A percentile compares a stretch with the other conserved stretches of the same genome.
phyloP scores from a whole-genome alignment of 2,888 invertebrate species.

The Caenorhabditis doughertyi region DNA sequence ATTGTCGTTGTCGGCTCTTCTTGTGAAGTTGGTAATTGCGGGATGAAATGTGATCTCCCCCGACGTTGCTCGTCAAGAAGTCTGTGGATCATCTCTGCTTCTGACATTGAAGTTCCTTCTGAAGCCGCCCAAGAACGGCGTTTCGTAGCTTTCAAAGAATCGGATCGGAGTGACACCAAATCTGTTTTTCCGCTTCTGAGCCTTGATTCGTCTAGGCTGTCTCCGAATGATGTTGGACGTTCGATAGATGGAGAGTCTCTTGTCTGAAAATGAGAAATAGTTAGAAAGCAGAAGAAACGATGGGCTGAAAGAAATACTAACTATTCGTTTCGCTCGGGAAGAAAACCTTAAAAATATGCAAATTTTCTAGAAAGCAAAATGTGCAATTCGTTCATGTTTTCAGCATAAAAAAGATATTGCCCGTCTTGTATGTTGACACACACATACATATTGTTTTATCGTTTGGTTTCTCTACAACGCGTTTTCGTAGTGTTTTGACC shows the following conservation, averaged over 20 bases:
- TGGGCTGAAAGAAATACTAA: neutral
- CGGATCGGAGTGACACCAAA: conserved; percentile 77
- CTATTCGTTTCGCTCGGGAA: no score
- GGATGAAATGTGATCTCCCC: conserved; percentile 71
- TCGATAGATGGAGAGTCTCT: conserved; percentile 54
- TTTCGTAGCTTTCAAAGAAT: conserved; percentile 82
- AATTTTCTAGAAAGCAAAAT: no score
- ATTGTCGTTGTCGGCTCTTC: conserved; percentile 28
- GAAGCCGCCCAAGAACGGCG: conserved; percentile 81
- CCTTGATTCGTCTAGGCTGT: conserved; percentile 66
- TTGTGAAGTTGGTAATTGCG: conserved; percentile 63
- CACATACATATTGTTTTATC: neutral
- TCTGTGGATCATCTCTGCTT: conserved; percentile 76
- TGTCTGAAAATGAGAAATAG: conserved; percentile 11
- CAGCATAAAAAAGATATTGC: no score
- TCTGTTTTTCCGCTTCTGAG: conserved; percentile 75
- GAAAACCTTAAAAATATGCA: neutral
- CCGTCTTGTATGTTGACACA: neutral
- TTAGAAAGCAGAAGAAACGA: neutral
- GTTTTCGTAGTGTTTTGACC: neutral
- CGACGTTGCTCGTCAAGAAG: conserved; percentile 78
- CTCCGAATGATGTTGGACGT: conserved; percentile 55
- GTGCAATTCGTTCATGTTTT: no score
- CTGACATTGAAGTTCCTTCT: conserved; percentile 72
- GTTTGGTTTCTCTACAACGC: neutral